phyloP scores from a whole-genome alignment of 1,140 invertebrate genomes.

The Paralvinella palmiformis region DNA sequence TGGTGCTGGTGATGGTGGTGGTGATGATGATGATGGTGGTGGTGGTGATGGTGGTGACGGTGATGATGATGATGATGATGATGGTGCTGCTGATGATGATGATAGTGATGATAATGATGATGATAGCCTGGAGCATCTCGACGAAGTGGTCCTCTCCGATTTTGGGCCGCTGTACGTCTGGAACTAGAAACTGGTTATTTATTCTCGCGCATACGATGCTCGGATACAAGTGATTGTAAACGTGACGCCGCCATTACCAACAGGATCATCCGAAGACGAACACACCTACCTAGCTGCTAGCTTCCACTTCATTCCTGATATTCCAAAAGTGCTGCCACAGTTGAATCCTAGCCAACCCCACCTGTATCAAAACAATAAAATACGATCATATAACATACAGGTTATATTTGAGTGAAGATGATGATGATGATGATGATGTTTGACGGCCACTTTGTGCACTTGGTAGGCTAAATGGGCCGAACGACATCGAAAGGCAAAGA shows the following conservation, averaged over 20 bases:
- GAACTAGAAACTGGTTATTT: too few species aligned
- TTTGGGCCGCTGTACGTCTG: too few species aligned
- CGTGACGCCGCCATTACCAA: too few species aligned
- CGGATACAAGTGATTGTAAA: too few species aligned
- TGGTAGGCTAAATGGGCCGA: too few species aligned
- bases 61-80: background rate
- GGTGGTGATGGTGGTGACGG: background rate
- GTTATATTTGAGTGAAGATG: background rate
- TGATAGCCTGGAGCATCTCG: background rate
- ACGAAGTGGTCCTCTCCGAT: too few species aligned
- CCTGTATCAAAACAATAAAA: constrained; percentile 27
- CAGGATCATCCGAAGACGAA: too few species aligned
- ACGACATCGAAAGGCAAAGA: too few species aligned
- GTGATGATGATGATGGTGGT: background rate
- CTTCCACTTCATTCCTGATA: constrained; percentile 48
- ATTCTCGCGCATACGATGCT: too few species aligned
- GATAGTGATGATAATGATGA: background rate
- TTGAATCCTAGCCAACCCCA: constrained; percentile 52
- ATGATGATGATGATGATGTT: background rate
- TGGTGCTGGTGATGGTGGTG: background rate
- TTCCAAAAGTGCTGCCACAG: constrained; percentile 48
- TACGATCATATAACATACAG: background rate
- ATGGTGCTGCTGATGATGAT: background rate
- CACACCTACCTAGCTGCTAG: constrained; percentile 49
- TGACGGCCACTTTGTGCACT: too few species aligned